A percentile compares a stretch with the other conserved stretches of the same genome.
phyloP scores from a whole-genome alignment of 2,888 invertebrate species.

The Drosophila neotestacea region DNA sequence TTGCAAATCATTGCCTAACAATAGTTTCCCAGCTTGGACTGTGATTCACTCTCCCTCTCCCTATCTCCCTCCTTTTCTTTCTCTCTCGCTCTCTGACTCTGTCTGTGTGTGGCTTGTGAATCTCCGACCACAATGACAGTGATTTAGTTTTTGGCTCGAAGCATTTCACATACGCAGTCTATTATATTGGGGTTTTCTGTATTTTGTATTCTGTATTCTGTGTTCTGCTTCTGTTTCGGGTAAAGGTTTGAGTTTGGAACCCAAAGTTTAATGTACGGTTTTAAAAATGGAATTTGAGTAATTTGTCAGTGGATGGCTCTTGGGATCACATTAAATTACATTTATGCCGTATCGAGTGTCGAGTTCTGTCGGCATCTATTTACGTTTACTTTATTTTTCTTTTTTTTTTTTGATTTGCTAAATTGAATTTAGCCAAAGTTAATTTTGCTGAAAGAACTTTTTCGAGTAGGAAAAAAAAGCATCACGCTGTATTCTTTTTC shows the following conservation, averaged over 20 bases:
- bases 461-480: slow-evolving; percentile 6
- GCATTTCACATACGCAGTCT: slow-evolving; percentile 62
- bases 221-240: slow-evolving; percentile 1
- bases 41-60: slow-evolving; percentile 48
- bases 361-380: slow-evolving; percentile 24
- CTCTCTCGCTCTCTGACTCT: slow-evolving; percentile 4
- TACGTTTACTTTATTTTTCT: slow-evolving; percentile 11
- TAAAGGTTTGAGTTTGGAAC: background rate
- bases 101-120: slow-evolving; percentile 42
- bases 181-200: slow-evolving; percentile 56
- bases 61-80: background rate
- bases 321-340: slow-evolving; percentile 37
- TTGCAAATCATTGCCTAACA: slow-evolving; percentile 82
- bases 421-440: slow-evolving; percentile 58
- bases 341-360: slow-evolving; percentile 24
- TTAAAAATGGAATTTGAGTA: slow-evolving; percentile 50
- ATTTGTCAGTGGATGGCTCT: slow-evolving; percentile 35
- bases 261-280: slow-evolving; percentile 42
- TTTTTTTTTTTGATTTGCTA: slow-evolving; percentile 24
- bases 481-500: slow-evolving; percentile 17
- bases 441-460: slow-evolving; percentile 51
- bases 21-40: slow-evolving; percentile 60
- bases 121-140: slow-evolving; percentile 75
- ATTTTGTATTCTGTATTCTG: background rate
- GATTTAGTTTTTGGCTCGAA: slow-evolving; percentile 76